phyloP scores from a whole-genome alignment of 2,797 vertebrate species.

The Notoglanidium macrostoma region DNA sequence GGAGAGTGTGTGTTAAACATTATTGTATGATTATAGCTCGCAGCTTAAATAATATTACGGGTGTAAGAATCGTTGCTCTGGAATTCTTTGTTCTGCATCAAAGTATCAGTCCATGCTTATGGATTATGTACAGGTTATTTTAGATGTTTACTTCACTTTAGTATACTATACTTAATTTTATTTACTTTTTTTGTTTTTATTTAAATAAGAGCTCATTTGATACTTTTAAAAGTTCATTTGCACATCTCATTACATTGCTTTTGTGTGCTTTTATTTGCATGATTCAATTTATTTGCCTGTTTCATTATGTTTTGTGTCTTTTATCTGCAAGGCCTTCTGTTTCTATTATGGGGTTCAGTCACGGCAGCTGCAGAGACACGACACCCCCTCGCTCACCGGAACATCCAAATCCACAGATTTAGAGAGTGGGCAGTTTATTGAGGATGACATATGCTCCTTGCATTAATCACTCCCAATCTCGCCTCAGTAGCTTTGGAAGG shows the following conservation, averaged over 20 bases:
- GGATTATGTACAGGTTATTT: neutral
- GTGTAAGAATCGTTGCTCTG: neutral
- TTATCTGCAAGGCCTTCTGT: conserved; percentile 90
- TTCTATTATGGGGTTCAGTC: conserved; percentile 95
- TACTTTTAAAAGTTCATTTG: neutral
- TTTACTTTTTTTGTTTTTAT: neutral
- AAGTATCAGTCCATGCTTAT: neutral
- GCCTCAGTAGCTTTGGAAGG: conserved; percentile 75
- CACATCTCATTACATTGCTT: neutral
- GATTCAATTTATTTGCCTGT: conserved; percentile 20
- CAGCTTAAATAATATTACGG: too few species aligned
- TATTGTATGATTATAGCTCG: neutral
- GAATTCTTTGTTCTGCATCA: conserved; percentile 11
- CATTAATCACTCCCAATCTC: conserved; percentile 72
- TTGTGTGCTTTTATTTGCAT: conserved; percentile 28
- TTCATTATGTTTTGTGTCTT: conserved; percentile 63
- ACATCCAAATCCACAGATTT: conserved; percentile 92
- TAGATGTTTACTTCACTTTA: neutral
- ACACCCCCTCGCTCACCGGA: conserved; percentile 88
- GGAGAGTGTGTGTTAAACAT: neutral
- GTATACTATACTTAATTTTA: neutral
- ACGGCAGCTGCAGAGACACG: conserved; percentile 83
- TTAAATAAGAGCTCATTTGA: neutral
- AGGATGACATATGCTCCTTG: conserved; percentile 85
- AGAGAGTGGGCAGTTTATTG: conserved; percentile 92